These are phyloP conservation scores for Euphonia xanthogaster DNA, from an alignment of 2,797 vertebrate genomes.

Conservation along the genomic window DNA sequence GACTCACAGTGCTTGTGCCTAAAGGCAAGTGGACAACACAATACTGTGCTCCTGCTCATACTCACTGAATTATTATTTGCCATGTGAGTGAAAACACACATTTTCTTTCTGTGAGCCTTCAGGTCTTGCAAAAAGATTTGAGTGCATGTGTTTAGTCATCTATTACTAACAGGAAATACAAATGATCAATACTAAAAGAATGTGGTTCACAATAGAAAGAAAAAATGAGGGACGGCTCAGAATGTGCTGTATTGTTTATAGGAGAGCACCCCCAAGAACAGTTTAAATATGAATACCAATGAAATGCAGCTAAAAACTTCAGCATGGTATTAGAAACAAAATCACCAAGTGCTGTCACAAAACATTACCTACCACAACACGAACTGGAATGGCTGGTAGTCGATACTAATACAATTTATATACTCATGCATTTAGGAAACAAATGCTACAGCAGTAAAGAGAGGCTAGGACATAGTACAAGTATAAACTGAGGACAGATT, in stretches of 20 bases:
- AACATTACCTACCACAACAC: neutral
- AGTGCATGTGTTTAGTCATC: neutral
- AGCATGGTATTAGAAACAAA: neutral
- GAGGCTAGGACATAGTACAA: conserved; percentile 22
- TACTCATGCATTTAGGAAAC: neutral
- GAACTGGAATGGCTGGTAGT: neutral
- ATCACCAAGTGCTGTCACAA: neutral
- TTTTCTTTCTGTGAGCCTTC: neutral
- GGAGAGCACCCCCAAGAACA: neutral
- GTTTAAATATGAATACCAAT: neutral
- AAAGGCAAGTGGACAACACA: neutral
- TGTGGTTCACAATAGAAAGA: neutral
- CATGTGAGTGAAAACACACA: neutral
- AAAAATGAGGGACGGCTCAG: neutral
- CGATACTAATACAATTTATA: neutral
- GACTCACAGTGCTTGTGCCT: neutral
- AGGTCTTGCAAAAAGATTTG: neutral
- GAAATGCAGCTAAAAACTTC: neutral
- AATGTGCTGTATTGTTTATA: neutral
- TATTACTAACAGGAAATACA: neutral
- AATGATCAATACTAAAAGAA: neutral
- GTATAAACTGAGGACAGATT: conserved; percentile 35
- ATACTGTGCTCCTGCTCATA: neutral
- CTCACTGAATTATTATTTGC: neutral
- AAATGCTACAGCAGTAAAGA: conserved; percentile 26